Evolutionary conservation across 2,888 invertebrate species (phyloP), one percentile per base, ranked within the genome.

Genomic region (Melinaea menophilus): DNA sequence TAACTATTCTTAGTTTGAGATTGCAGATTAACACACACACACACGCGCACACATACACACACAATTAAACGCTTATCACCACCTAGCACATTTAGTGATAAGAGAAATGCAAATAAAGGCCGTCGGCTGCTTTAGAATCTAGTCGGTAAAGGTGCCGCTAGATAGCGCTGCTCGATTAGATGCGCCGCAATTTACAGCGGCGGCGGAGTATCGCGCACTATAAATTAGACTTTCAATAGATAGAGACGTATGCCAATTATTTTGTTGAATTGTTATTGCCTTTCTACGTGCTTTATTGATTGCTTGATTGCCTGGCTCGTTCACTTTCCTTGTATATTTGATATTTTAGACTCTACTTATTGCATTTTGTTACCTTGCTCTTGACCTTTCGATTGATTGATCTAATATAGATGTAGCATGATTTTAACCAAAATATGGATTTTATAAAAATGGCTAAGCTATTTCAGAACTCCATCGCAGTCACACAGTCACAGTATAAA

Each of bases 181-280:
- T 89, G 86, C 81, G 82, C 73, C 83, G 82, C 77, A 81, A 89
- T 89, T 89, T 89, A 88, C 85, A 79, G 84, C 79, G 77, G 77
- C 76, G 75, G 79, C 74, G 78, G 46, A 71, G 78, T 88, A 89
- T 89, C 88, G 82, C 80, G 75, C 78, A 80, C 85, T 78, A 86
- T 90, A 90, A 89, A 90, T 90, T 90, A 88, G 88, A 88, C 88
- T 88, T 90, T 89, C 84, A 88, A 87, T 88, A 90, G 90, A 90
- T 90, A 90, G 81, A 89, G 88, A 84, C 84, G 85, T 86, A 73
- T 81, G 84, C 86, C 89, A 90, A 90, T 90, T 90, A 90, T 88
- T 87, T 78, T 76, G 78, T 72, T 65, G 66, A 68, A 68, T 68
- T 66, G 69, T 69, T 69, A 64, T 70, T 71, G 69, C 71, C 2